Conservation (phyloP, 2,113 vertebrate species). For the Mesembrinibis cayennensis region DNA sequence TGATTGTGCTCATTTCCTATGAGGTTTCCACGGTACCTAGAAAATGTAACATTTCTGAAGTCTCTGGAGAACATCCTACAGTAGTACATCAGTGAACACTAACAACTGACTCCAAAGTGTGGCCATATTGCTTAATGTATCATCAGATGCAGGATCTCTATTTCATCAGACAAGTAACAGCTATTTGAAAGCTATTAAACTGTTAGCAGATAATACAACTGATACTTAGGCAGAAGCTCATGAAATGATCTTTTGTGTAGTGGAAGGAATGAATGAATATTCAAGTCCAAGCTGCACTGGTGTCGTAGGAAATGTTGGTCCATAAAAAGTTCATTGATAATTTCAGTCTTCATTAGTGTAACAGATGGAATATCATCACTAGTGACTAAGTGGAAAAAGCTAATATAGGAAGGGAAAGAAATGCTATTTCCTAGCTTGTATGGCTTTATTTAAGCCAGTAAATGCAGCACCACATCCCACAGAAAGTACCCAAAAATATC, state of each 20-base stretch:
- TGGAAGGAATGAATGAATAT: neutral
- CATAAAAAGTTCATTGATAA: neutral
- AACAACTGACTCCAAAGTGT: neutral
- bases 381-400: neutral
- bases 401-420: neutral
- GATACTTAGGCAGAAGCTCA: neutral
- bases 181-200: neutral
- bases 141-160: neutral
- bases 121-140: neutral
- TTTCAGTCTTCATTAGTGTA: neutral
- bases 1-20: neutral
- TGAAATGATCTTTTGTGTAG: neutral
- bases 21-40: neutral
- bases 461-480: neutral
- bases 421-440: neutral
- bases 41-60: neutral
- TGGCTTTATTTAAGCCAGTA: neutral
- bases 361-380: neutral
- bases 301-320: neutral
- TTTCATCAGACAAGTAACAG: neutral
- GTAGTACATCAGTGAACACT: neutral
- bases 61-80: neutral
- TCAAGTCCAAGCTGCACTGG: neutral
- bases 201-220: neutral
- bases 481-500: neutral